Evolutionary conservation across 2,113 vertebrate genomes (phyloP).

Genomic region (Oreochromis aureus): DNA sequence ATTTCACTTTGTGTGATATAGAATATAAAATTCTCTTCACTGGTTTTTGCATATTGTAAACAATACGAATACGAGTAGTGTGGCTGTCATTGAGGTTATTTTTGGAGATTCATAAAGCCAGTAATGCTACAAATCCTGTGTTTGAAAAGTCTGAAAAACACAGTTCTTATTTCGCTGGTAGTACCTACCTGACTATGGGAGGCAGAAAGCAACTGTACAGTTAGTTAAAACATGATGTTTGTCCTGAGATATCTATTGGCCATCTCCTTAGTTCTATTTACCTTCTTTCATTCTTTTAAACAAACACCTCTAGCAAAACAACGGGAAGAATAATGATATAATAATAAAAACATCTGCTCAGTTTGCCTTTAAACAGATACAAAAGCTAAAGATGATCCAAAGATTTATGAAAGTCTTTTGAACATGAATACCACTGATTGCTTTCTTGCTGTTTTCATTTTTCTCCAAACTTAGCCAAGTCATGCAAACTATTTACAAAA

Average conservation of each 20-base stretch:
- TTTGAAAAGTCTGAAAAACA: neutral
- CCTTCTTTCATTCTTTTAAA: neutral
- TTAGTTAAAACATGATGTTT: neutral
- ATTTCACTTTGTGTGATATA: neutral
- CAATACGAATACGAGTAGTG: accelerated
- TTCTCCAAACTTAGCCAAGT: neutral
- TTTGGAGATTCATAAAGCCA: neutral
- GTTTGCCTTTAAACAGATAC: neutral
- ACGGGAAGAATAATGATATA: neutral
- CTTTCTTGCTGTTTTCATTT: neutral
- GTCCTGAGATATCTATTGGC: no score
- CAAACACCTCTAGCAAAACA: neutral
- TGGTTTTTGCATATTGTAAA: neutral
- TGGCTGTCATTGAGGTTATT: neutral
- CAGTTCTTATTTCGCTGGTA: neutral
- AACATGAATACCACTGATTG: neutral
- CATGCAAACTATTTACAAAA: neutral
- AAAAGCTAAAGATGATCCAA: neutral
- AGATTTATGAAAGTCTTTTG: neutral
- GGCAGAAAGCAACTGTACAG: neutral
- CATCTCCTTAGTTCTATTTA: neutral
- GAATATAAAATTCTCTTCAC: neutral
- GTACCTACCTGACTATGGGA: neutral
- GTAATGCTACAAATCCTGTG: neutral
- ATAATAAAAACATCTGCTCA: neutral